phyloP scores from a whole-genome alignment of 2,797 vertebrate genomes.

The Myotis planiceps region DNA sequence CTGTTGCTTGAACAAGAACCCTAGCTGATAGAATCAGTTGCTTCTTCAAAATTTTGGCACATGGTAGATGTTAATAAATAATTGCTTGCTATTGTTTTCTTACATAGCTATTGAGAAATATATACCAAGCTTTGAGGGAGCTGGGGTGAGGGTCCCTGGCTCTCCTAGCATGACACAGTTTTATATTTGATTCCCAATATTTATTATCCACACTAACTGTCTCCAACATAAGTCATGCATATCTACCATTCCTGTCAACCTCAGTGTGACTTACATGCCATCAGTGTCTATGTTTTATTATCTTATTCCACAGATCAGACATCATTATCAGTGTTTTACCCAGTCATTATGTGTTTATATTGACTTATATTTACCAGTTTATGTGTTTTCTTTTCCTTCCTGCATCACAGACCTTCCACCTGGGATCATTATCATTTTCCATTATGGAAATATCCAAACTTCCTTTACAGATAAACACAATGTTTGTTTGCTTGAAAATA shows the following conservation, averaged over 20 bases:
- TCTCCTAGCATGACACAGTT: neutral
- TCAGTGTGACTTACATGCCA: neutral
- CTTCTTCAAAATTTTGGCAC: neutral
- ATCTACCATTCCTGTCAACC: neutral
- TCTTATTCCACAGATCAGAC: neutral
- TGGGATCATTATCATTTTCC: neutral
- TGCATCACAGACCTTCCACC: neutral
- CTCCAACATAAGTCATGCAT: neutral
- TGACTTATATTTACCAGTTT: neutral
- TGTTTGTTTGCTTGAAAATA: conserved; percentile 18
- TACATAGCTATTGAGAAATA: neutral
- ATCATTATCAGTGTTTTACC: neutral
- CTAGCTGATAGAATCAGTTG: neutral
- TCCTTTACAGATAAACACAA: neutral
- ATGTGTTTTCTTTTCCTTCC: neutral
- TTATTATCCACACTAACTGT: neutral
- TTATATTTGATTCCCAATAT: neutral
- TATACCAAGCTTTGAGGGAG: neutral
- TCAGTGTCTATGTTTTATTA: neutral
- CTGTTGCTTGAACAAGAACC: neutral
- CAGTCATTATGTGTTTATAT: neutral
- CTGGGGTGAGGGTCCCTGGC: neutral
- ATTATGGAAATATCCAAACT: neutral
- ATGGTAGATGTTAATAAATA: neutral
- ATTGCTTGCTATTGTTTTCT: neutral